Percentiles rank a stretch among this genome's conserved stretches.
These are phyloP conservation scores for Hyla sarda DNA, from an alignment of 2,113 vertebrate genomes.

Conservation along the genomic window DNA sequence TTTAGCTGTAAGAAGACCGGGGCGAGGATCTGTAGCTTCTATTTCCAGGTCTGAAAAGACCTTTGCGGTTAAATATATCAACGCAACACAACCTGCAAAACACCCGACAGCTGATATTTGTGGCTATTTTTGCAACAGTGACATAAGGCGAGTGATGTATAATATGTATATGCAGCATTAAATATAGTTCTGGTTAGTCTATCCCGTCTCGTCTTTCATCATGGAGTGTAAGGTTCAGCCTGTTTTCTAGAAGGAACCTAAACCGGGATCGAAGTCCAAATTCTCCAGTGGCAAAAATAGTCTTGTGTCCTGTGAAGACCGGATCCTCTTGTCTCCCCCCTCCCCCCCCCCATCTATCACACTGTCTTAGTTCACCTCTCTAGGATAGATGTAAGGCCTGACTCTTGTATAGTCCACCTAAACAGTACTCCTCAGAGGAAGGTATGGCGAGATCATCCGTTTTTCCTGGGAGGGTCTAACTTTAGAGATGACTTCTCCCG, in stretches of 20 bases:
- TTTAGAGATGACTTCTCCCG: too few relatives aligned
- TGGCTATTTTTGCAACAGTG: slow-evolving; percentile 6
- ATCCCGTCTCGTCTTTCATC: background rate
- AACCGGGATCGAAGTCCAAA: background rate
- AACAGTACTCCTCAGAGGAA: too few relatives aligned
- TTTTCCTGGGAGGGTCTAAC: too few relatives aligned
- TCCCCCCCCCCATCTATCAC: too few relatives aligned
- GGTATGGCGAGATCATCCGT: too few relatives aligned
- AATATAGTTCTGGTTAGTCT: slow-evolving; percentile 26
- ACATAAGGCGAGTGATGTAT: background rate
- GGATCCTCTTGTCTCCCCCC: background rate
- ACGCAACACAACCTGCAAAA: background rate
- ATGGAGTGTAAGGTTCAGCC: background rate
- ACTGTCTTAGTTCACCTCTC: too few relatives aligned
- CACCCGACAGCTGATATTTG: background rate
- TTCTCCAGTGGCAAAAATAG: slow-evolving; percentile 23
- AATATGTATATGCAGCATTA: slow-evolving; percentile 24
- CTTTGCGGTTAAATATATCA: slow-evolving; percentile 2
- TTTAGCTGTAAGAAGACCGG: slow-evolving; percentile 1
- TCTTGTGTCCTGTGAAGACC: background rate
- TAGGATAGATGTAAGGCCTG: too few relatives aligned
- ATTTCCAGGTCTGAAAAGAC: slow-evolving; percentile 19
- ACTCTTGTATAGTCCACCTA: too few relatives aligned
- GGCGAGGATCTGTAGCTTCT: background rate
- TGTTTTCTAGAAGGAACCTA: background rate